Evolutionary conservation across 2,113 vertebrate genomes (phyloP), one percentile per base, ranked within the genome.

Genomic region (Bubo blakistoni): DNA sequence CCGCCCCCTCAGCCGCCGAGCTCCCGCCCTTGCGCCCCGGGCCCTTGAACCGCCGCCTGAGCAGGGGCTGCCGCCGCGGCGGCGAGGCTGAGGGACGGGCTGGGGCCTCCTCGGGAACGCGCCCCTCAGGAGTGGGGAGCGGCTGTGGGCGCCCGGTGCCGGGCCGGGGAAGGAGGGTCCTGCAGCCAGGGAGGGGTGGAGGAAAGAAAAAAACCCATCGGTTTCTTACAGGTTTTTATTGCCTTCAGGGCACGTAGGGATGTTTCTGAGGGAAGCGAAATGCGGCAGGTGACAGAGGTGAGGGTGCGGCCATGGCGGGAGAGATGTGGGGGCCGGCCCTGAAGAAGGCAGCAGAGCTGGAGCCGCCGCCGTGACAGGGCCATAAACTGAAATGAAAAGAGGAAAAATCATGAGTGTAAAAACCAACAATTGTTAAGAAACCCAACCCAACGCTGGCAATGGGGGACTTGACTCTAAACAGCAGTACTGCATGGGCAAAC

Each of bases 381-480:
- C 12, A 5, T 5, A 7, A 67, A 21, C 73, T 36, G 29, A 58
- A 74, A 70, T 3, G 7, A 3, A 13, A 14, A 54, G 38, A 61
- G 61, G 59, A 34, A 49, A 44, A 42, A 44, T 18, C 57, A 40
- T 2, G 19, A 40, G 18, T 3, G 9, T 6, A 12, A 8, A 25
- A 36, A 40, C 10, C 18, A 52, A 21, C 40, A 5, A 5, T 14
- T 10, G 1, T 8, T 8, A 10, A 30, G 71, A 54, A 22, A 52
- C 20, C 30, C 0, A 5, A 21, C 26, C 5, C 5, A 19, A 30
- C 0, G 4, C 36, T 13, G 42, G 67, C 40, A 8, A 3, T 4
- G 2, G 2, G 14, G 40, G 32, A 9, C 52, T 26, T 3, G 40
- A 15, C 34, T 25, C 1, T 11, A 16, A 18, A 27, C 19, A 58